Evolutionary conservation across 2,888 invertebrate genomes (phyloP).

Genomic region (Colostygia pectinataria): DNA sequence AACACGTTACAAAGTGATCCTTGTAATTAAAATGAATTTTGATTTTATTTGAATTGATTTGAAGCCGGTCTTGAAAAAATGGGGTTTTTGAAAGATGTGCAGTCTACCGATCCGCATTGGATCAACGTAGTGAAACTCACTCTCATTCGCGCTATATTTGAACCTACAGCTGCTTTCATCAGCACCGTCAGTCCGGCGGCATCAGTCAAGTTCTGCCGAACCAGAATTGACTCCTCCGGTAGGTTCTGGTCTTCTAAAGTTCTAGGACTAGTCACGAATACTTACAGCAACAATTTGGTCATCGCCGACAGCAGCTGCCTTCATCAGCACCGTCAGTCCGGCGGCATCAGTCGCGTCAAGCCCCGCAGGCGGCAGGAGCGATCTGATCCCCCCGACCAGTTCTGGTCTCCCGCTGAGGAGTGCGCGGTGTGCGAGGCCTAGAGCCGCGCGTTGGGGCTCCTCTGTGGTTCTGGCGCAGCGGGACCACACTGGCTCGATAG

Average conservation of each 20-base stretch:
- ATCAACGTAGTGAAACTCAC: too few species aligned
- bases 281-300: constrained; percentile 87
- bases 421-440: constrained; percentile 91
- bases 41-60: too few species aligned
- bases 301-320: constrained; percentile 91
- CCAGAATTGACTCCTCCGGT: constrained; percentile 88
- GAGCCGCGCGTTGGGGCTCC: constrained; percentile 85
- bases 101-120: too few species aligned
- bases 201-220: constrained; percentile 89
- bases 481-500: constrained; percentile 74
- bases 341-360: constrained; percentile 90
- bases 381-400: constrained; percentile 88
- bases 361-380: constrained; percentile 87
- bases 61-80: too few species aligned
- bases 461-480: constrained; percentile 65
- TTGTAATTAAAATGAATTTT: too few species aligned
- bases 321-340: constrained; percentile 92
- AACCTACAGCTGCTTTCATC: constrained; percentile 92
- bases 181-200: constrained; percentile 91
- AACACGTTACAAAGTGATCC: too few species aligned
- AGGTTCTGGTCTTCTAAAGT: constrained; percentile 89
- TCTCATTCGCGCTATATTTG: too few species aligned
- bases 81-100: too few species aligned
- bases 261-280: background rate
- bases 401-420: constrained; percentile 91